Conservation (phyloP, 2,113 vertebrate species). For the Sinocyclocheilus anophthalmus region DNA sequence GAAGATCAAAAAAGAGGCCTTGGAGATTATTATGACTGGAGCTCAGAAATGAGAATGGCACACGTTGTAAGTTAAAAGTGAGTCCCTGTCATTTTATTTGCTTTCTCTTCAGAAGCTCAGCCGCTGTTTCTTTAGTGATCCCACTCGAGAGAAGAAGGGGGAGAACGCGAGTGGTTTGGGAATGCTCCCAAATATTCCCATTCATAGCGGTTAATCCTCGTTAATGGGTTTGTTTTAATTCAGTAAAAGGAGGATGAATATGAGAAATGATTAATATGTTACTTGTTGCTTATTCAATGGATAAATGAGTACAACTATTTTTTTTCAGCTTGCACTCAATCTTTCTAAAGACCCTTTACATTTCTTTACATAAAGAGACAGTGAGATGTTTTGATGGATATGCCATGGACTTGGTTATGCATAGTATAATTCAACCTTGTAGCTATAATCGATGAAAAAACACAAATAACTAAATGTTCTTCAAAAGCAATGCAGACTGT, state of each 20-base stretch:
- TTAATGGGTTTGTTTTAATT: slow-evolving; percentile 80
- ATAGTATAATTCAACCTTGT: too few species aligned
- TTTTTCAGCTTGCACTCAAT: slow-evolving; percentile 32
- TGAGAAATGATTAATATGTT: slow-evolving; percentile 73
- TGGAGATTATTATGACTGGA: slow-evolving; percentile 63
- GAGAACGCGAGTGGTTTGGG: slow-evolving; percentile 69
- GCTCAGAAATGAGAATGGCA: slow-evolving; percentile 58
- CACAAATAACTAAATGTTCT: too few species aligned
- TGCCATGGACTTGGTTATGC: too few species aligned
- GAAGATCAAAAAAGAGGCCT: slow-evolving; percentile 26
- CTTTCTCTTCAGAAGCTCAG: slow-evolving; percentile 63
- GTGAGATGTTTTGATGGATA: too few species aligned
- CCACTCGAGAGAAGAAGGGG: slow-evolving; percentile 70
- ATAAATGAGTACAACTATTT: slow-evolving; percentile 67
- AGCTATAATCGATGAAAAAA: too few species aligned
- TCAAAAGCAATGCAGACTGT: not conserved
- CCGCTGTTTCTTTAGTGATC: slow-evolving; percentile 65
- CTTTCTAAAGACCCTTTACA: not conserved
- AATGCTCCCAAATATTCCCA: slow-evolving; percentile 72
- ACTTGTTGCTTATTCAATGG: slow-evolving; percentile 70
- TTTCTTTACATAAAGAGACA: not conserved
- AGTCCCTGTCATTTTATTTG: slow-evolving; percentile 55
- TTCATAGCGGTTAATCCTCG: slow-evolving; percentile 76
- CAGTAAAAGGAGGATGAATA: slow-evolving; percentile 72
- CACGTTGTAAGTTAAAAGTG: slow-evolving; percentile 68